Evolutionary conservation across 2,888 invertebrate genomes (phyloP), one percentile per base, ranked within the genome.

Genomic region (Eristalinus sepulchralis): DNA sequence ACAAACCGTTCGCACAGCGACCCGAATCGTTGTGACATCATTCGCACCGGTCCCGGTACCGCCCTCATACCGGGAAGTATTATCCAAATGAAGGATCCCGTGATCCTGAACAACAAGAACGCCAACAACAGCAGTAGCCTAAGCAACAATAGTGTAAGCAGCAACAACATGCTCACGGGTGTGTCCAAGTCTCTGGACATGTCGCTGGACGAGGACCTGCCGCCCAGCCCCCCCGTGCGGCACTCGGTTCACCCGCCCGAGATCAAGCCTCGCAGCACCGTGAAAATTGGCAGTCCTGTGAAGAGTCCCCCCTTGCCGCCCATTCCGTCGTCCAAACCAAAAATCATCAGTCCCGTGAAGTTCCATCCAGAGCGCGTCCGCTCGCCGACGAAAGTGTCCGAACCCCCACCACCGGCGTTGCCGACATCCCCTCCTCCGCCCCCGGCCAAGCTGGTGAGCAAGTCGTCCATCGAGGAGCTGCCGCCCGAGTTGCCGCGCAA

Each of bases 1-100:
- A 94, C 95, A 6, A 89, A 93, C 88, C 93, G 95, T 78, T 94
- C 94, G 83, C 94, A 94, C 89, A 95, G 95, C 90, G 95, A 95
- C 92, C 94, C 95, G 10, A 95, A 94, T 91, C 94, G 93, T 31
- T 93, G 93, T 89, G 93, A 93, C 85, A 93, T 93, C 27, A 93
- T 93, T 88, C 91, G 93, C 67, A 92, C 92, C 0, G 93, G 94
- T 84, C 94, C 94, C 31, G 94, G 95, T 83, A 94, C 93, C 0
- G 93, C 93, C 34, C 90, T 94, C 22, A 93, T 93, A 66, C 93
- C 93, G 75, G 93, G 93, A 77, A 93, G 91, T 83, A 91, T 90
- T 73, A 90, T 91, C 71, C 90, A 90, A 84, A 88, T 90, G 70
- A 91, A 91, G 36, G 90, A 90, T 53, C 60, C 84, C 2, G 71